Base-by-base conservation (phyloP, 2,797 vertebrate species). In the Danio choprae region DNA sequence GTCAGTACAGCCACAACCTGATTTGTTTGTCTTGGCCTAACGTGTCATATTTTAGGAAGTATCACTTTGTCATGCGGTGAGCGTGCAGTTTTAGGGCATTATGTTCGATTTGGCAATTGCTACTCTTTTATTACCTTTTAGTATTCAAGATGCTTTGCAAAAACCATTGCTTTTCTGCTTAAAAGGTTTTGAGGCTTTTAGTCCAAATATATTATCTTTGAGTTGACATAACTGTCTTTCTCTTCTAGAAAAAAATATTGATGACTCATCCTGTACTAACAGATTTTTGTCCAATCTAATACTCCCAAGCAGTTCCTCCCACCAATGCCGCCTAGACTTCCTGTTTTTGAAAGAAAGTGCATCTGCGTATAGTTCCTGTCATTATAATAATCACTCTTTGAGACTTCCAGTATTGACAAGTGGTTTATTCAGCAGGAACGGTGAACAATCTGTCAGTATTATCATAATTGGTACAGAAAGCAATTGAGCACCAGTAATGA, bases 401-500 rank as follows among this genome's bases (percentile, higher is more conserved):
- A 81, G 60, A 63, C 79, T 80, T 86, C 83, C 87, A 75, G 90
- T 89, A 90, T 93, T 90, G 91, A 94, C 91, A 93, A 93, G 93
- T 94, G 93, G 90, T 95, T 95, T 95, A 95, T 94, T 95, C 94
- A 94, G 93, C 93, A 94, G 93, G 93, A 94, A 93, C 91, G 88
- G 93, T 94, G 93, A 93, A 93, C 92, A 93, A 90, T 93, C 92
- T 93, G 91, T 93, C 91, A 89, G 85, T 90, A 90, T 90, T 90
- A 86, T 70, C 86, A 88, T 82, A 84, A 87, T 87, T 89, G 90
- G 85, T 91, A 81, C 91, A 92, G 89, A 93, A 94, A 91, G 92
- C 90, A 91, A 87, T 86, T 80, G 80, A 93, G 91, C 92, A 91
- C 91, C 91, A 90, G 78, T 81, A 72, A 63, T 81, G 62, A 74